phyloP scores from a whole-genome alignment of 2,888 invertebrate species.

The Pterostichus madidus region DNA sequence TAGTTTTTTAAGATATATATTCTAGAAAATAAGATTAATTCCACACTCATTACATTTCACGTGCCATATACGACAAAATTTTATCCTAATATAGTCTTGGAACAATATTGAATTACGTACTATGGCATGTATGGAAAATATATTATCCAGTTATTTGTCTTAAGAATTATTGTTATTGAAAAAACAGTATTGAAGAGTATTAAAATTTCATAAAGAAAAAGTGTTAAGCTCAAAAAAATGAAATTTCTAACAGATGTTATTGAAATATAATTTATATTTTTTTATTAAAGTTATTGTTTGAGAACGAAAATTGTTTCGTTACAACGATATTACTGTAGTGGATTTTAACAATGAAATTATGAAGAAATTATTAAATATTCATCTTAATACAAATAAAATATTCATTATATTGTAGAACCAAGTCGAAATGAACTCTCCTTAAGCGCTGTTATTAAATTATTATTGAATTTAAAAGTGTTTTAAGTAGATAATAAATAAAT shows the following conservation, averaged over 20 bases:
- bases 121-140: slow-evolving; percentile 34
- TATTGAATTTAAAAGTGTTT: no score
- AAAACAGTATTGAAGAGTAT: slow-evolving; percentile 40
- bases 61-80: slow-evolving; percentile 22
- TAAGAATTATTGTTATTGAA: slow-evolving; percentile 34
- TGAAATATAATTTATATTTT: neutral
- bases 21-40: slow-evolving; percentile 16
- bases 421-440: no score
- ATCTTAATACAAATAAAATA: no score
- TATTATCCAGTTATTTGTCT: slow-evolving; percentile 8
- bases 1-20: slow-evolving; percentile 30
- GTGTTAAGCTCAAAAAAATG: slow-evolving; percentile 20
- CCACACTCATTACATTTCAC: neutral
- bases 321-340: no score
- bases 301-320: no score
- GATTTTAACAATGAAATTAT: no score
- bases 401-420: no score
- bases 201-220: slow-evolving; percentile 31
- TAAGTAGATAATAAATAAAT: no score
- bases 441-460: no score
- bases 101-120: neutral
- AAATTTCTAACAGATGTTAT: neutral
- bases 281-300: no score
- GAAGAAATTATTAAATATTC: no score
- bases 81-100: neutral